Base-by-base conservation (phyloP, 2,113 vertebrate genomes). In the Colius striatus region DNA sequence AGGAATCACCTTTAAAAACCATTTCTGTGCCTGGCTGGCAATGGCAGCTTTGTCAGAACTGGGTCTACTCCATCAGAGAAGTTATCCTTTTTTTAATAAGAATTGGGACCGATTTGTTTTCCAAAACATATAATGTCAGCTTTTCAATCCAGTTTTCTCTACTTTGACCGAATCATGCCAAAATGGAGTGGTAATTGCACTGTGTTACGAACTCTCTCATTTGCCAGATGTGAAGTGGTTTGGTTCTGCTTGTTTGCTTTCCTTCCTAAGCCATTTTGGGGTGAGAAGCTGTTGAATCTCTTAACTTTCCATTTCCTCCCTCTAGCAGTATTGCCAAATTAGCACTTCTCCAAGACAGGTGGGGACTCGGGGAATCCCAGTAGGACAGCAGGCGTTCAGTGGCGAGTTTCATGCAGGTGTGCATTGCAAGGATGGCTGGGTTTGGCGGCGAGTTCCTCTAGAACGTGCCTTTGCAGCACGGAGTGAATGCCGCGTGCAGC, bases 251-350 rank as follows among this genome's bases (percentile, higher is more conserved):
- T 77, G 90, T 94, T 84, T 87, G 83, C 75, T 91, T 87, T 90
- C 79, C 61, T 96, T 94, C 58, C 68, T 95, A 92, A 97, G 88
- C 93, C 94, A 95, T 97, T 92, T 87, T 70, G 51, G 87, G 48
- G 92, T 89, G 94, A 95, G 94, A 96, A 78, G 90, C 70, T 30
- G 6, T 72, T 30, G 23, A 57, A 84, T 90, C 57, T 91, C 58
- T 29, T 76, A 74, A 84, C 76, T 87, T 92, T 5, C 50, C 20
- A 14, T 90, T 84, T 84, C 76, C 63, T 95, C 77, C 68, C 73
- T 80, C 76, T 75, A 10, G 72, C 63, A 92, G 74, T 90, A 84
- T 96, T 96, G 95, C 95, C 95, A 96, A 91, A 89, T 93, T 9
- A 90, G 61, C 8, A 0, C 90, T 90, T 88, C 68, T 95, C 41